These are phyloP conservation scores for Corythornis leucogaster DNA, from an alignment of 2,797 vertebrate genomes.

Conservation along the genomic window DNA sequence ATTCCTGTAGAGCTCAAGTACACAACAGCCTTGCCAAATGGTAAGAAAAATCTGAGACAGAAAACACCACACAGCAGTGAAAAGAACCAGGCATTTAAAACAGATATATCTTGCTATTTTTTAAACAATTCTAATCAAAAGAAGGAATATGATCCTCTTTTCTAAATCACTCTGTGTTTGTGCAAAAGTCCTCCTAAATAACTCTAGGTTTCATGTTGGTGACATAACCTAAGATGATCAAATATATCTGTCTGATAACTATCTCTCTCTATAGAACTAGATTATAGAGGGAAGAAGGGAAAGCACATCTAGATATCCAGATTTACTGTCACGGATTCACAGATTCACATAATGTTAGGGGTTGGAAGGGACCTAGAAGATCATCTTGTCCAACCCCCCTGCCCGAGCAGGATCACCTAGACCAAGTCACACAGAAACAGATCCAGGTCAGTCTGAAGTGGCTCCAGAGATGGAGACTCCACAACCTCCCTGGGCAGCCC, in stretches of 20 bases:
- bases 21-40: constrained; percentile 53
- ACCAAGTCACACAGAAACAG: too few relatives aligned
- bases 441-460: too few relatives aligned
- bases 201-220: not conserved
- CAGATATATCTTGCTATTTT: constrained; percentile 6
- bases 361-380: too few relatives aligned
- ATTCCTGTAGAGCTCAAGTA: constrained; percentile 66
- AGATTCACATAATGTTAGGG: too few relatives aligned
- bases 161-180: constrained; percentile 22
- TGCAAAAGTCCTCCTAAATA: not conserved
- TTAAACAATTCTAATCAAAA: constrained; percentile 53
- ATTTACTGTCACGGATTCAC: not conserved
- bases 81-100: not conserved
- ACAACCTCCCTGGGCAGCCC: too few relatives aligned
- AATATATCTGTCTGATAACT: not conserved
- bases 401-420: too few relatives aligned
- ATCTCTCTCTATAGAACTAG: not conserved
- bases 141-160: constrained; percentile 40
- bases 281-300: not conserved
- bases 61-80: constrained; percentile 49
- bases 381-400: too few relatives aligned
- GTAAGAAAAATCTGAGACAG: constrained; percentile 50
- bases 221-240: not conserved
- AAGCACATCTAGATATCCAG: not conserved
- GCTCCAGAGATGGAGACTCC: too few relatives aligned